phyloP scores from a whole-genome alignment of 1,140 invertebrate species.

The Diuraphis noxia region DNA sequence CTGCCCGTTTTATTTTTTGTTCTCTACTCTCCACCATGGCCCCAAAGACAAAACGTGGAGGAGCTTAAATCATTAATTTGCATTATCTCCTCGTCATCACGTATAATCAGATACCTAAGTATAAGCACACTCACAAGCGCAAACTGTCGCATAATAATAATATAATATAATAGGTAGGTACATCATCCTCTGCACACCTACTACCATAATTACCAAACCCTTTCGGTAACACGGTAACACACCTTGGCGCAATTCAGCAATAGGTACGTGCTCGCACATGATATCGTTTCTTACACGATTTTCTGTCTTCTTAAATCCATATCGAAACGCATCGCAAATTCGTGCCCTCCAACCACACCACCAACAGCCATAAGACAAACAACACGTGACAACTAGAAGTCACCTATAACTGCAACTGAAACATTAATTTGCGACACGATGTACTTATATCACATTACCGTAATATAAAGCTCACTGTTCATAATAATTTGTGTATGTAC shows the following conservation, averaged over 20 bases:
- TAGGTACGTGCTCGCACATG: no score
- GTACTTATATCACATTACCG: not conserved
- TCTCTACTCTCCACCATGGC: not conserved
- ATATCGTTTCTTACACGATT: no score
- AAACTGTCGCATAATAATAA: not conserved
- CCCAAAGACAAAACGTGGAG: no score
- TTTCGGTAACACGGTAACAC: no score
- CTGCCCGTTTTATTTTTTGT: not conserved
- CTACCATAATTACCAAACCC: not conserved
- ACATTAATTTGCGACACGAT: not conserved
- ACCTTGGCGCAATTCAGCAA: not conserved
- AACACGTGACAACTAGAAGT: no score
- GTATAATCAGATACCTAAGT: not conserved
- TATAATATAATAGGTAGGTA: not conserved
- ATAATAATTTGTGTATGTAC: no score
- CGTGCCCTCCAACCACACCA: not conserved
- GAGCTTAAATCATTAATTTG: no score
- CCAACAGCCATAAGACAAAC: rapidly evolving
- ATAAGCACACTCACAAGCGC: not conserved
- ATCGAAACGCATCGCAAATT: not conserved
- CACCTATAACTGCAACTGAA: not conserved
- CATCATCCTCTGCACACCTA: not conserved
- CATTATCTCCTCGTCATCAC: no score
- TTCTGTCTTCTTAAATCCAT: not conserved
- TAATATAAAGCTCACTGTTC: not conserved